These are phyloP conservation scores for Eilema griseolum DNA, from an alignment of 2,888 invertebrate species.

Conservation along the genomic window DNA sequence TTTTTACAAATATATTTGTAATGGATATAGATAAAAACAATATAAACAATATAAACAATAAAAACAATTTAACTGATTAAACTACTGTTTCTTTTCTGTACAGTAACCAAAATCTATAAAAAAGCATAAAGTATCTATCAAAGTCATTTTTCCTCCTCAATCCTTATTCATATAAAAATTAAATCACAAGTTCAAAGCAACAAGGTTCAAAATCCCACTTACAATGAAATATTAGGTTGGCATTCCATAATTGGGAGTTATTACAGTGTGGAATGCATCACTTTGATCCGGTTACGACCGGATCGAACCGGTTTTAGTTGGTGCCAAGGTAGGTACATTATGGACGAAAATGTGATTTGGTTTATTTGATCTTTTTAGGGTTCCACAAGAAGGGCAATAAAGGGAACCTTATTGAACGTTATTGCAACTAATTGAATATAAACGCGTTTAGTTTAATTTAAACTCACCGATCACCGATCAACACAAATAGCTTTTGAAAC, in stretches of 20 bases:
- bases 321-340: conserved; percentile 36
- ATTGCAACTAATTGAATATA: too few species aligned
- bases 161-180: not conserved
- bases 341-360: conserved; percentile 35
- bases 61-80: too few species aligned
- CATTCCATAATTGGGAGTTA: conserved; percentile 65
- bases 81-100: conserved; percentile 20
- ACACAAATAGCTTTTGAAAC: too few species aligned
- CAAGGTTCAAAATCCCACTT: conserved; percentile 16
- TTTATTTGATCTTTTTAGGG: conserved; percentile 37
- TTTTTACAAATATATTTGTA: too few species aligned
- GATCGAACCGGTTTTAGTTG: conserved; percentile 55
- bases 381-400: not conserved
- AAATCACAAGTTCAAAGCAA: not conserved
- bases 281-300: conserved; percentile 69
- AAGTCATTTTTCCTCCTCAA: conserved; percentile 33
- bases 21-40: too few species aligned
- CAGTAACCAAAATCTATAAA: conserved; percentile 22
- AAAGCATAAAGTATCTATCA: conserved; percentile 26
- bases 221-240: conserved; percentile 36
- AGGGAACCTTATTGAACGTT: not conserved
- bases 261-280: conserved; percentile 66
- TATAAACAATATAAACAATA: too few species aligned
- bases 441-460: too few species aligned
- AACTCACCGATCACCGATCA: too few species aligned